Conservation (phyloP, 2,113 vertebrate genomes). For the Tragelaphus strepsiceros region DNA sequence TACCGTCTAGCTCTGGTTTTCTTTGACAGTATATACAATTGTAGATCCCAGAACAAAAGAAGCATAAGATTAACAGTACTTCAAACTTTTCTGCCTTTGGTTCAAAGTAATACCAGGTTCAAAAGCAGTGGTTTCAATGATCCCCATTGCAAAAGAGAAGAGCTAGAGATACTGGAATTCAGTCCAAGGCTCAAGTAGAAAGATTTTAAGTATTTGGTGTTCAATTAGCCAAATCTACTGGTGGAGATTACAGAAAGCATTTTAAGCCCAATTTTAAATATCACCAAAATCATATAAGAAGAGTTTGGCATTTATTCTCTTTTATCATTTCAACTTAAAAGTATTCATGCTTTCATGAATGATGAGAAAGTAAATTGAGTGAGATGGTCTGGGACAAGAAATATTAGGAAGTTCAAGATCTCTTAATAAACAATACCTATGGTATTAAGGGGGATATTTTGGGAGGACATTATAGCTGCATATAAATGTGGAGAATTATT, state of each 20-base stretch:
- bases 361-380: not conserved
- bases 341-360: not conserved
- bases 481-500: not conserved
- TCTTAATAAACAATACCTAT: not conserved
- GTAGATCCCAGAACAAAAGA: not conserved
- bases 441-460: not conserved
- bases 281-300: not conserved
- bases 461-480: not conserved
- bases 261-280: constrained; percentile 20
- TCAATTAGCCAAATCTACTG: not conserved
- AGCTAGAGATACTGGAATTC: not conserved
- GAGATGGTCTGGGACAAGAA: not conserved
- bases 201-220: not conserved
- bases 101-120: not conserved
- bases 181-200: not conserved
- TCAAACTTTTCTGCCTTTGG: not conserved
- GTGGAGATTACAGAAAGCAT: not conserved
- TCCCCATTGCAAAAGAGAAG: not conserved
- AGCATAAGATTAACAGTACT: not conserved
- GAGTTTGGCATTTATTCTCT: constrained; percentile 5
- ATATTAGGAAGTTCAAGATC: not conserved
- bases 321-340: not conserved
- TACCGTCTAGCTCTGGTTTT: not conserved
- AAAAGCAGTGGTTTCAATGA: not conserved
- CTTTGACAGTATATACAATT: not conserved